Evolutionary conservation across 2,888 invertebrate genomes (phyloP).

Genomic region (Platypus cylindrus): DNA sequence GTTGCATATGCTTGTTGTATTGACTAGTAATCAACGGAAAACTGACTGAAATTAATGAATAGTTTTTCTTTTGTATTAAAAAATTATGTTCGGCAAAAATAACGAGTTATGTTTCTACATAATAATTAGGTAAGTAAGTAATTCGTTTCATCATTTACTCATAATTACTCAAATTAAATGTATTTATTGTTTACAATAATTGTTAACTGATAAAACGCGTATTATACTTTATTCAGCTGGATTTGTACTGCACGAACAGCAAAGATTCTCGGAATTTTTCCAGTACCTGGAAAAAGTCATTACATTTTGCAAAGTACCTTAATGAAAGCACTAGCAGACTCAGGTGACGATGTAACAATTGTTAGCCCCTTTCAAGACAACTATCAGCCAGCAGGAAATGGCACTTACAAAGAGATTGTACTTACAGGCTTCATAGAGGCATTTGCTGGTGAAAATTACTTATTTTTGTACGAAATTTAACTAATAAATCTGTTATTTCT

Average conservation of each 20-base stretch:
- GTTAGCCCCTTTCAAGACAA: constrained; percentile 24
- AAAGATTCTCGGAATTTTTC: constrained; percentile 22
- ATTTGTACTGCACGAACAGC: constrained; percentile 7
- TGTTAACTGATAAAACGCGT: no score
- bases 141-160: no score
- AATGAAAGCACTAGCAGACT: constrained; percentile 20
- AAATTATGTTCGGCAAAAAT: no score
- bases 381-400: constrained; percentile 30
- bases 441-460: constrained; percentile 11
- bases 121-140: no score
- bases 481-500: constrained; percentile 1
- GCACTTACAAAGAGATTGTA: constrained; percentile 30
- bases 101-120: no score
- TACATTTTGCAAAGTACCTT: constrained; percentile 21
- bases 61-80: no score
- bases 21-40: no score
- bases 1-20: no score
- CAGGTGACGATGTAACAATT: constrained; percentile 35
- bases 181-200: no score
- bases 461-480: constrained; percentile 4
- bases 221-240: constrained; percentile 4
- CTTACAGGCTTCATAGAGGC: constrained; percentile 14
- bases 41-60: no score
- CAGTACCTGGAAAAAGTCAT: constrained; percentile 21
- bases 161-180: no score